Conservation (phyloP, 1,140 invertebrate species). For the Aphelinus certus region DNA sequence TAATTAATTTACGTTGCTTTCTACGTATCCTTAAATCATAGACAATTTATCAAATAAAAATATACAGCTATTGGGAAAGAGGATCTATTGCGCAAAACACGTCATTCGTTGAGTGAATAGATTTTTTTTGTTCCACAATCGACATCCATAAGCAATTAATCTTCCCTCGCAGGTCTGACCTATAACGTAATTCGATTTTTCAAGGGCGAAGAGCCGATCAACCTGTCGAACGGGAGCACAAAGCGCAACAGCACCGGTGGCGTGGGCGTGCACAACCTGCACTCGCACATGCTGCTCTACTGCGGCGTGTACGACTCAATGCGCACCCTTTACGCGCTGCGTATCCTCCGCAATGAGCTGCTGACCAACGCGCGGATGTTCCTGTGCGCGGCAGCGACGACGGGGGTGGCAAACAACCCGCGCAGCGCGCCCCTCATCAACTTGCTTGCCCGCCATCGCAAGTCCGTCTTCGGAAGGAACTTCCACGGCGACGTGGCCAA, state of each 20-base stretch:
- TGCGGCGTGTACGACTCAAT: constrained; percentile 83
- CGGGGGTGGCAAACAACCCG: constrained; percentile 69
- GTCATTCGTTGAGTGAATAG: no score
- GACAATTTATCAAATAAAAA: no score
- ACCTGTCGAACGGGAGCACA: constrained; percentile 47
- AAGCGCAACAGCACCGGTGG: constrained; percentile 49
- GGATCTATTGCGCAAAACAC: no score
- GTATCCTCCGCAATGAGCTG: constrained; percentile 79
- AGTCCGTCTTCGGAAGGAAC: constrained; percentile 82
- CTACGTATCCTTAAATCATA: no score
- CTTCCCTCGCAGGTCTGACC: no score
- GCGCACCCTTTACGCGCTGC: constrained; percentile 81
- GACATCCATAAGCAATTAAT: no score
- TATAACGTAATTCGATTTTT: not conserved
- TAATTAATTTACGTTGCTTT: no score
- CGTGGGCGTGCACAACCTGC: constrained; percentile 76
- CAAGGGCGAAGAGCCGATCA: constrained; percentile 53
- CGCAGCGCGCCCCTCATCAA: constrained; percentile 70
- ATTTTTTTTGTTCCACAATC: no score
- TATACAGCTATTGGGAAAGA: no score
- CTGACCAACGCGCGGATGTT: constrained; percentile 78
- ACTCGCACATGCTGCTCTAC: constrained; percentile 86
- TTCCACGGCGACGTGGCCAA: constrained; percentile 77
- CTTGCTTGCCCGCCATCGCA: constrained; percentile 79
- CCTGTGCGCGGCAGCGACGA: constrained; percentile 77